Evolutionary conservation across 2,797 vertebrate genomes (phyloP).

Genomic region (Anableps anableps): DNA sequence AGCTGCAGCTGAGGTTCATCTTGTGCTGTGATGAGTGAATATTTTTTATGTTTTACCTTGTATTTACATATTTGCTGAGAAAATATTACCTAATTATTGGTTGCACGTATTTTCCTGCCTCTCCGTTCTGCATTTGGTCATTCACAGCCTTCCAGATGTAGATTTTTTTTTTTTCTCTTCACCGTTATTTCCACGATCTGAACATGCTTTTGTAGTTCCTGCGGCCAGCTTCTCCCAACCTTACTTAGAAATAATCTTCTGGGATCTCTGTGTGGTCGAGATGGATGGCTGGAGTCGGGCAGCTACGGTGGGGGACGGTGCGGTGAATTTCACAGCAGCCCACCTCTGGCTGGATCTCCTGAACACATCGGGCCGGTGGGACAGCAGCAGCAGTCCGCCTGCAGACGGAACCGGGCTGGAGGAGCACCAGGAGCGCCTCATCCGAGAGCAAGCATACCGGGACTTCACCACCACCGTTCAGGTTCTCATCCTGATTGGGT

Average conservation of each 20-base stretch:
- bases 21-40: constrained; percentile 5
- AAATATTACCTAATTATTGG: not conserved
- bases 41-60: constrained; percentile 4
- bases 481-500: constrained; percentile 91
- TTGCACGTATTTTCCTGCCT: constrained; percentile 13
- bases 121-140: constrained; percentile 11
- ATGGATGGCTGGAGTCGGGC: constrained; percentile 82
- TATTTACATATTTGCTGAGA: constrained; percentile 9
- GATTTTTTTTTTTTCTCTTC: not conserved
- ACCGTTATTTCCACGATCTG: not conserved
- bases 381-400: constrained; percentile 60
- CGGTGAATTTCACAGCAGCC: constrained; percentile 68
- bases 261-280: constrained; percentile 34
- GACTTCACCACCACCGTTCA: constrained; percentile 91
- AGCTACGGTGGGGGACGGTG: constrained; percentile 76
- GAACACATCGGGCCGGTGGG: constrained; percentile 83
- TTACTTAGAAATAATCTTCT: constrained; percentile 8
- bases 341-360: constrained; percentile 69
- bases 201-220: constrained; percentile 34
- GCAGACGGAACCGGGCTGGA: constrained; percentile 51
- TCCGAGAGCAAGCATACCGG: constrained; percentile 87
- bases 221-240: constrained; percentile 18
- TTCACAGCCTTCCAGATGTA: constrained; percentile 1
- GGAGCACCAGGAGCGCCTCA: constrained; percentile 46
- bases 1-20: constrained; percentile 2